A percentile compares a stretch with the other conserved stretches of the same genome.
phyloP scores from a whole-genome alignment of 2,888 invertebrate genomes.

The Acanthoscelides obtectus region DNA sequence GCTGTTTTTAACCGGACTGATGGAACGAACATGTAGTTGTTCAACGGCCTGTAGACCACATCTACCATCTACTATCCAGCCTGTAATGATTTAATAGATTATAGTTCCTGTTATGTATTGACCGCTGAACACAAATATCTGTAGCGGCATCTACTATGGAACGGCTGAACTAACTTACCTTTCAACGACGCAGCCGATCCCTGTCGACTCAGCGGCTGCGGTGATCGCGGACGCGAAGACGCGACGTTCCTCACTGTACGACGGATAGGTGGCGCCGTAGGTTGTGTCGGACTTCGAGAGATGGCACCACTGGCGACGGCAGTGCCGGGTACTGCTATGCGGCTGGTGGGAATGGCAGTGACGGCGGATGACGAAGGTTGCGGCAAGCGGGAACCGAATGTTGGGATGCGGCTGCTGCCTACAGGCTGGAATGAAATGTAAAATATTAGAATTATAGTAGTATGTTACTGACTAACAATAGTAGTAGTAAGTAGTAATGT shows the following conservation, averaged over 20 bases:
- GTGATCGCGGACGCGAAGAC: neutral
- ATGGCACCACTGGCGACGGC: neutral
- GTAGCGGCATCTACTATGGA: neutral
- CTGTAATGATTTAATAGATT: too few species aligned
- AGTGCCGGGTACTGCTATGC: neutral
- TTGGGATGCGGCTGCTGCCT: slow-evolving; percentile 40
- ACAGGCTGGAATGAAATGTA: slow-evolving; percentile 31
- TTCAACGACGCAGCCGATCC: neutral
- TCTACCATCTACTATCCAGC: too few species aligned
- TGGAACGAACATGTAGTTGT: too few species aligned
- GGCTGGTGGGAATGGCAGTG: slow-evolving; percentile 11
- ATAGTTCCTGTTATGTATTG: too few species aligned
- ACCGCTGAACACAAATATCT: too few species aligned
- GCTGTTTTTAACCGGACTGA: too few species aligned
- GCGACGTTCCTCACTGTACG: neutral
- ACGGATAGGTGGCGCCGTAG: slow-evolving; percentile 2
- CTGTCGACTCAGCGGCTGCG: neutral
- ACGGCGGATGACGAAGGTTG: slow-evolving; percentile 23
- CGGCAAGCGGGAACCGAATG: slow-evolving; percentile 39
- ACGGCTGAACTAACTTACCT: neutral
- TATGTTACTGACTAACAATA: too few species aligned
- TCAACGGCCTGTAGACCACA: too few species aligned
- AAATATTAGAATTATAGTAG: too few species aligned
- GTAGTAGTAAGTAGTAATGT: too few species aligned
- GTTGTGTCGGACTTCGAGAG: neutral